phyloP scores from a whole-genome alignment of 2,113 vertebrate species.

The Salvelinus sp. region DNA sequence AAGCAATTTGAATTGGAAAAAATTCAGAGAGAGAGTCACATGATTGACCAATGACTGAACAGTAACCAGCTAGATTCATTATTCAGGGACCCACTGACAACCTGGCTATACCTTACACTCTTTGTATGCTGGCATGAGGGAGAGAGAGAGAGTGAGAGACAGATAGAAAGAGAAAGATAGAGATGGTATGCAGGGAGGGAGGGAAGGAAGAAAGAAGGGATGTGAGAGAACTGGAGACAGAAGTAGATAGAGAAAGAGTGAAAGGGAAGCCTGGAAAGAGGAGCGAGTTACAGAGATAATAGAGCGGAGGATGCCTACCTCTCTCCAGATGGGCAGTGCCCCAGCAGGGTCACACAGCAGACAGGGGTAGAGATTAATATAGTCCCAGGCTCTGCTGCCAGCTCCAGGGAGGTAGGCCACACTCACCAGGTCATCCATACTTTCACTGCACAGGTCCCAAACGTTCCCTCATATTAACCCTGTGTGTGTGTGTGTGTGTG shows the following conservation, averaged over 20 bases:
- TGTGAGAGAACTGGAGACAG: background rate
- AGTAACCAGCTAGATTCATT: too few relatives aligned
- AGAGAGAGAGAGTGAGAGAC: background rate
- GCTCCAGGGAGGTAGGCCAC: slow-evolving; percentile 24
- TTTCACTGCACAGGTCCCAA: slow-evolving; percentile 20
- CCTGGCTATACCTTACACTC: too few relatives aligned
- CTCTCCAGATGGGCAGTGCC: slow-evolving; percentile 40
- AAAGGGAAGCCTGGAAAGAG: background rate
- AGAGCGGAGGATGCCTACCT: slow-evolving; percentile 36
- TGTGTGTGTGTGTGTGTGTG: too few relatives aligned
- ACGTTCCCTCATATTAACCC: too few relatives aligned
- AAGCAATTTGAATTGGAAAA: too few relatives aligned
- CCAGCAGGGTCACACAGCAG: slow-evolving; percentile 36
- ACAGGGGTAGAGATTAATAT: slow-evolving; percentile 32
- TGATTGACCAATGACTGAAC: too few relatives aligned
- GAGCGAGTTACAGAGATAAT: slow-evolving; percentile 9
- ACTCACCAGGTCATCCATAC: slow-evolving; percentile 46
- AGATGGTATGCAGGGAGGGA: background rate
- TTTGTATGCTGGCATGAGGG: background rate
- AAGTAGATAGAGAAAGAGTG: background rate
- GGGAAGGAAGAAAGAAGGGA: background rate
- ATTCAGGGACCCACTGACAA: too few relatives aligned
- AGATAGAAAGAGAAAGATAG: too few relatives aligned
- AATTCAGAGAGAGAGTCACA: too few relatives aligned
- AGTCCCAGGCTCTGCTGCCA: slow-evolving; percentile 26